A percentile compares a stretch with the other conserved stretches of the same genome.
phyloP scores from a whole-genome alignment of 2,888 invertebrate genomes.

The Ceraclea dissimilis region DNA sequence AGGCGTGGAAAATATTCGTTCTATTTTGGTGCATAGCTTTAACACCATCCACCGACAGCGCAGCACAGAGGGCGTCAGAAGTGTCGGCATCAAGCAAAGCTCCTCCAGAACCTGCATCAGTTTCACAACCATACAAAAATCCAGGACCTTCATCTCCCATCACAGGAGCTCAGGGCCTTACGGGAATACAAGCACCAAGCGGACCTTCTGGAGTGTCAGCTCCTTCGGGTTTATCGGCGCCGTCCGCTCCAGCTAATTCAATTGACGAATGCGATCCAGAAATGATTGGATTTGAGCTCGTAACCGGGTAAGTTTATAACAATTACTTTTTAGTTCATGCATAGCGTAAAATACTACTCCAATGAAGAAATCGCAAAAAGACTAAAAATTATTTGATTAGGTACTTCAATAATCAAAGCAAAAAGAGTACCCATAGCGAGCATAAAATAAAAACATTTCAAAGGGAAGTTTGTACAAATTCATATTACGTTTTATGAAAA shows the following conservation, averaged over 20 bases:
- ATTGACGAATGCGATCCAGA: slow-evolving; percentile 78
- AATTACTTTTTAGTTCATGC: not conserved
- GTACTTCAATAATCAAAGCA: no score
- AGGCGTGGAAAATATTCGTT: slow-evolving; percentile 6
- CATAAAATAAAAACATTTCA: no score
- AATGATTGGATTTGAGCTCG: slow-evolving; percentile 85
- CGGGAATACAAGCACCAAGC: slow-evolving; percentile 29
- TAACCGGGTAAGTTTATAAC: slow-evolving; percentile 70
- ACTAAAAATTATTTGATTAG: no score
- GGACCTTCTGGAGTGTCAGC: slow-evolving; percentile 36
- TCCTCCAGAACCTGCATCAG: slow-evolving; percentile 35
- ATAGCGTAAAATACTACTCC: not conserved
- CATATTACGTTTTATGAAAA: no score
- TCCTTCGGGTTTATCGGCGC: slow-evolving; percentile 44
- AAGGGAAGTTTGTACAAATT: no score
- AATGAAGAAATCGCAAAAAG: not conserved
- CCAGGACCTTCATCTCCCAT: slow-evolving; percentile 42
- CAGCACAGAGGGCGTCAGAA: slow-evolving; percentile 15
- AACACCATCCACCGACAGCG: slow-evolving; percentile 10
- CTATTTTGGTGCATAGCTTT: slow-evolving; percentile 9
- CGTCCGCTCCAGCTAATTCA: slow-evolving; percentile 49
- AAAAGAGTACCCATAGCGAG: no score
- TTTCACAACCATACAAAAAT: slow-evolving; percentile 46
- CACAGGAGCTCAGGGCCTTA: slow-evolving; percentile 37
- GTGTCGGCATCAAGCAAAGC: slow-evolving; percentile 19